Evolutionary conservation across 2,113 vertebrate species (phyloP).

Genomic region (Sterrhoptilus dennistouni): DNA sequence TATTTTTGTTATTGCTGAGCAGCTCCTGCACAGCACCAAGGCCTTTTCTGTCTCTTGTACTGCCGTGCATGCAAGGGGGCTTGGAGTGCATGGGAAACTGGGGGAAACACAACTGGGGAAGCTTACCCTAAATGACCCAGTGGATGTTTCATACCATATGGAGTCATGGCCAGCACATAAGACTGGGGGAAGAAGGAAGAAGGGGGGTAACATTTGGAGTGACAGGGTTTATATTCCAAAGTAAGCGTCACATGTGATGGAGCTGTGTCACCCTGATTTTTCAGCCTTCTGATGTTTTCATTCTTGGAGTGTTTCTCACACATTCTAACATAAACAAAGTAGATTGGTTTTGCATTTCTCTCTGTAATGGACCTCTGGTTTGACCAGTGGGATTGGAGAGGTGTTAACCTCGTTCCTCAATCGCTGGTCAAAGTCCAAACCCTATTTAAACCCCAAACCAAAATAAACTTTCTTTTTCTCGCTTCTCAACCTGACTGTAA

Average conservation of each 20-base stretch:
- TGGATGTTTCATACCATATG: not conserved
- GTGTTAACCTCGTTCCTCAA: no score
- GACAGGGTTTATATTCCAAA: not conserved
- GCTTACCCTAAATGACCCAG: not conserved
- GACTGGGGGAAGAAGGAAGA: not conserved
- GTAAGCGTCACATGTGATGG: rapidly evolving
- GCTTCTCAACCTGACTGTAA: no score
- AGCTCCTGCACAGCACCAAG: not conserved
- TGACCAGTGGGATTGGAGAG: no score
- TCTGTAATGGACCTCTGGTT: no score
- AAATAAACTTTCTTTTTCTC: no score
- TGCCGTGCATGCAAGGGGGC: not conserved
- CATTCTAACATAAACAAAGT: no score
- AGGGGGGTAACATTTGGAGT: not conserved
- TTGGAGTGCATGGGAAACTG: not conserved
- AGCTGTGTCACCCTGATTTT: not conserved
- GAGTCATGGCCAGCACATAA: not conserved
- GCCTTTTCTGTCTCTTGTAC: not conserved
- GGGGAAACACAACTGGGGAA: not conserved
- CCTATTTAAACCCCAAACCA: no score
- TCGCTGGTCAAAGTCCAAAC: no score
- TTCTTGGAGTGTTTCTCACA: no score
- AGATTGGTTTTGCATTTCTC: no score
- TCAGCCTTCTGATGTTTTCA: no score
- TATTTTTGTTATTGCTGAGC: not conserved